Conservation (phyloP, 23 tunicate genomes). For the Clavelina lepadiformis region DNA sequence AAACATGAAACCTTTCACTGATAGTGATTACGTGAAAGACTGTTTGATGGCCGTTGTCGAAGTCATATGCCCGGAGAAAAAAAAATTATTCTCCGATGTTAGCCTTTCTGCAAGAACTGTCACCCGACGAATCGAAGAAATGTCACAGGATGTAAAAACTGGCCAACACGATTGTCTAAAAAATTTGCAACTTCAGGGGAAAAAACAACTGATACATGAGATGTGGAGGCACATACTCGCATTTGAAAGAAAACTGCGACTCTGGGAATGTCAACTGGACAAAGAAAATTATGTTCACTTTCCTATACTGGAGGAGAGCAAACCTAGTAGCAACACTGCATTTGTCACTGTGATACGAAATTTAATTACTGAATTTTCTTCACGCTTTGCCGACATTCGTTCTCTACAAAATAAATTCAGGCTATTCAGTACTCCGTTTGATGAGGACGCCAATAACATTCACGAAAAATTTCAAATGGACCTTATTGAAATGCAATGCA, state of each 20-base stretch:
- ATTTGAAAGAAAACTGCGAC: slow-evolving; percentile 46
- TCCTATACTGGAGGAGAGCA: slow-evolving; percentile 30
- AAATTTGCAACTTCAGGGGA: slow-evolving; percentile 39
- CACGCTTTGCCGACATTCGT: slow-evolving; percentile 12
- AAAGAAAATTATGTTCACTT: slow-evolving; percentile 39
- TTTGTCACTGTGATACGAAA: slow-evolving; percentile 25
- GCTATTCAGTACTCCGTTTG: slow-evolving; percentile 38
- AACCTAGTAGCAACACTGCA: slow-evolving; percentile 16
- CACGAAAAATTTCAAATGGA: slow-evolving; percentile 45
- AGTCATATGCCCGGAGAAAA: slow-evolving; percentile 55
- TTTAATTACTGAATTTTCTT: no score
- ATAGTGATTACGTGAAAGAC: slow-evolving; percentile 61
- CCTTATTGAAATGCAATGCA: slow-evolving; percentile 34
- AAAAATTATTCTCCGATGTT: slow-evolving; percentile 26
- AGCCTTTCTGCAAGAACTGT: slow-evolving; percentile 71
- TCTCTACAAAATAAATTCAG: slow-evolving; percentile 39
- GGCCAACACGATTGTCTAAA: slow-evolving; percentile 48
- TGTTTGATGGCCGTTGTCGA: slow-evolving; percentile 58
- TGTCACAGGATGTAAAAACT: slow-evolving; percentile 57
- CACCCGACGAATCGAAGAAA: slow-evolving; percentile 56
- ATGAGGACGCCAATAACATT: slow-evolving; percentile 2
- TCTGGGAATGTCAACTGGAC: slow-evolving; percentile 38
- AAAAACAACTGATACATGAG: slow-evolving; percentile 34
- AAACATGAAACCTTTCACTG: slow-evolving; percentile 55
- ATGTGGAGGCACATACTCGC: slow-evolving; percentile 55